Evolutionary conservation across 2,113 vertebrate genomes (phyloP).

Genomic region (Heterochromis multidens): DNA sequence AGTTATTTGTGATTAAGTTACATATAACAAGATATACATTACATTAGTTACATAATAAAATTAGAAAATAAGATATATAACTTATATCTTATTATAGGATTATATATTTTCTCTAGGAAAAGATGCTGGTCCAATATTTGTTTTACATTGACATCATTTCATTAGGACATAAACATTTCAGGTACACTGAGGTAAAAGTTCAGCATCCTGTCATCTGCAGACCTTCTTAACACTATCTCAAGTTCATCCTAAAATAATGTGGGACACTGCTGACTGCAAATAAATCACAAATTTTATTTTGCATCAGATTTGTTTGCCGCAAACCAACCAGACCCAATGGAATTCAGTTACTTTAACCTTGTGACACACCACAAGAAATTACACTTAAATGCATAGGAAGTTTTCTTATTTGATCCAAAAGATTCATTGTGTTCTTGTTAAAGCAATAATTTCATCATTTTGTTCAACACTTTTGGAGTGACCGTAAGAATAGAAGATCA

Average conservation of each 20-base stretch:
- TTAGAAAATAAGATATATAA: too few species aligned
- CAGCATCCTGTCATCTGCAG: conserved; percentile 16
- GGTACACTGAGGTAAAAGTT: conserved; percentile 1
- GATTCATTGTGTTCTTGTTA: not conserved
- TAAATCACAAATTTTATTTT: conserved; percentile 40
- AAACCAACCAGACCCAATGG: not conserved
- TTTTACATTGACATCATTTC: not conserved
- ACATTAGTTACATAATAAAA: not conserved
- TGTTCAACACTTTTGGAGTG: too few species aligned
- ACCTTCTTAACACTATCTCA: conserved; percentile 33
- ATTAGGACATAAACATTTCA: not conserved
- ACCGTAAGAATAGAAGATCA: too few species aligned
- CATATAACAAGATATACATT: not conserved
- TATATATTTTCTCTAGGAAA: not conserved
- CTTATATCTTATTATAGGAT: too few species aligned
- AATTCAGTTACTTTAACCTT: not conserved
- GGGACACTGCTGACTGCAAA: conserved; percentile 13
- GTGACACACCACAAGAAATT: not conserved
- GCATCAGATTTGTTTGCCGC: not conserved
- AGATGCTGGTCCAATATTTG: not conserved
- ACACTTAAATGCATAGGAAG: too few species aligned
- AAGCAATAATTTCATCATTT: too few species aligned
- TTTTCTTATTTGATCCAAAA: not conserved
- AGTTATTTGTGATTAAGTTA: conserved; percentile 40
- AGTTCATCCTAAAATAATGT: conserved; percentile 43